Percentiles rank a stretch among this genome's conserved stretches.
phyloP scores from a whole-genome alignment of 1,140 invertebrate genomes.

The Drosophila sp. region DNA sequence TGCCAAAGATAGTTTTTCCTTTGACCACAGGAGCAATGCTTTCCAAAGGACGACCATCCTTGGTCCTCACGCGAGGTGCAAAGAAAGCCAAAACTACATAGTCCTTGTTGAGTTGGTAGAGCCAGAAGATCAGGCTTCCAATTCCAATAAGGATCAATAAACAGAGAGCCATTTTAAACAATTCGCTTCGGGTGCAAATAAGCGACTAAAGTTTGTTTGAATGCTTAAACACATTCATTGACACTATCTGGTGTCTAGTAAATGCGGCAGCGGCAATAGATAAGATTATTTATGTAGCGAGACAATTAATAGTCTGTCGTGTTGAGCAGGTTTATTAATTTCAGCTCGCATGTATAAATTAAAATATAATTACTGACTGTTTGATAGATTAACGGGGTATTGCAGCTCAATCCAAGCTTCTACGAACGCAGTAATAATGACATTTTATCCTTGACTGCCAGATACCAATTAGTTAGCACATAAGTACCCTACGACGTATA shows the following conservation, averaged over 20 bases:
- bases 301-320: background rate
- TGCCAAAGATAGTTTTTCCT: constrained; percentile 39
- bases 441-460: background rate
- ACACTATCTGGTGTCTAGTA: background rate
- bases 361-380: background rate
- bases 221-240: background rate
- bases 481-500: background rate
- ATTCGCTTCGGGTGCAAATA: background rate
- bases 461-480: background rate
- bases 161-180: constrained; percentile 8
- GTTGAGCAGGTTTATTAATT: background rate
- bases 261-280: background rate
- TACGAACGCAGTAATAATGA: background rate
- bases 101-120: constrained; percentile 40
- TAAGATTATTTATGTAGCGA: background rate
- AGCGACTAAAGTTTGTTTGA: background rate
- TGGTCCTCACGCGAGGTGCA: constrained; percentile 36
- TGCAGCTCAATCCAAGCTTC: background rate
- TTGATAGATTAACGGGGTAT: background rate
- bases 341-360: background rate
- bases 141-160: constrained; percentile 40
- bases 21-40: constrained; percentile 19
- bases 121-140: constrained; percentile 35
- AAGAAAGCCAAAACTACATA: constrained; percentile 51
- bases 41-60: constrained; percentile 35